phyloP scores from a whole-genome alignment of 2,888 invertebrate species.

The Neocrepidodera transversa region DNA sequence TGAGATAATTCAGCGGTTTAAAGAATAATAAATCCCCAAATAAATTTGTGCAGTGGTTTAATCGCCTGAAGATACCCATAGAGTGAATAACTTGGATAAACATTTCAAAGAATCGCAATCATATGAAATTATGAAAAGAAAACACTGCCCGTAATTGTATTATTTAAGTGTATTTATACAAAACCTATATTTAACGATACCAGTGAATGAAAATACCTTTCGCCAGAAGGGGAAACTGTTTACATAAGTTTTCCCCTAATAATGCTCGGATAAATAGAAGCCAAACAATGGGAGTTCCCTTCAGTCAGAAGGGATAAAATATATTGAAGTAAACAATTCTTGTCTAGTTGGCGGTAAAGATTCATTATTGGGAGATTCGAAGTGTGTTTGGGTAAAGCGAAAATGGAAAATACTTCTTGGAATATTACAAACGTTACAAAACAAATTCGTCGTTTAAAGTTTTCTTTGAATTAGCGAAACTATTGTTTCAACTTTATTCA shows the following conservation, averaged over 20 bases:
- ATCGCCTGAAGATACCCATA: neutral
- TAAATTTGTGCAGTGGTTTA: neutral
- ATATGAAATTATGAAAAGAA: slow-evolving; percentile 54
- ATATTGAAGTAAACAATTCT: slow-evolving; percentile 33
- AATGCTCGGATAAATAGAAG: slow-evolving; percentile 55
- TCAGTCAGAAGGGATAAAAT: slow-evolving; percentile 39
- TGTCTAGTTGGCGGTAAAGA: slow-evolving; percentile 16
- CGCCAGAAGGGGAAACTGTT: slow-evolving; percentile 34
- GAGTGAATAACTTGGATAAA: slow-evolving; percentile 31
- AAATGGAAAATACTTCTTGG: slow-evolving; percentile 15
- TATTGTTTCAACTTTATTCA: slow-evolving; percentile 26
- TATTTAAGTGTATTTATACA: slow-evolving; percentile 50
- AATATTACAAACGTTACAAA: slow-evolving; percentile 17
- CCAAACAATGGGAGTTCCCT: slow-evolving; percentile 49
- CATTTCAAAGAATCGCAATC: slow-evolving; percentile 32
- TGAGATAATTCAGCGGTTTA: neutral
- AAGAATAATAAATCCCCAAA: neutral
- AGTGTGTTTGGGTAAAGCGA: slow-evolving; percentile 16
- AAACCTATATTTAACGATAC: slow-evolving; percentile 47
- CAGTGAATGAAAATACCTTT: slow-evolving; percentile 29
- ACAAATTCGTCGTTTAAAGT: slow-evolving; percentile 24
- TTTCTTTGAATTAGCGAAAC: slow-evolving; percentile 24
- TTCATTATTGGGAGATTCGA: slow-evolving; percentile 25
- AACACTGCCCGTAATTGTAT: slow-evolving; percentile 50
- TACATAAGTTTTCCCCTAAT: slow-evolving; percentile 45